Evolutionary conservation across 2,888 invertebrate genomes (phyloP).

Genomic region (Pammene aurita): DNA sequence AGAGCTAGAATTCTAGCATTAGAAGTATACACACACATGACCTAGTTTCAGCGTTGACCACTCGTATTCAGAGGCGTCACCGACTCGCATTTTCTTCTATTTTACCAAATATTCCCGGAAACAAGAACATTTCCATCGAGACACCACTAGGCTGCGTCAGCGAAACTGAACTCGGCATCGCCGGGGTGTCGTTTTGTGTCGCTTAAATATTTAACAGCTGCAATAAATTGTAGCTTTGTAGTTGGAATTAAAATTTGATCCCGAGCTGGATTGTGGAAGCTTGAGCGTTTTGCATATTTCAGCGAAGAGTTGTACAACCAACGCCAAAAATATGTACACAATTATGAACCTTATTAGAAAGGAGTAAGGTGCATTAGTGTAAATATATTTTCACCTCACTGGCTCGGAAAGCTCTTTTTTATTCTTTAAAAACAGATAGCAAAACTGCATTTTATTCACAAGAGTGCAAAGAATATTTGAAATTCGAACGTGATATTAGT

Average conservation of each 20-base stretch:
- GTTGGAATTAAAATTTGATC: constrained; percentile 27
- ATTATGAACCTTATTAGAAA: too few relatives aligned
- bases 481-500: too few relatives aligned
- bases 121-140: neutral
- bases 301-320: neutral
- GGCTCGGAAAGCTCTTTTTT: too few relatives aligned
- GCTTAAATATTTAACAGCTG: constrained; percentile 27
- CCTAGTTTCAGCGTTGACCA: too few relatives aligned
- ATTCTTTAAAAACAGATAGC: too few relatives aligned
- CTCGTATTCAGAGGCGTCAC: neutral
- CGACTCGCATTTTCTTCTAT: neutral
- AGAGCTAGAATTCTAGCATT: too few relatives aligned
- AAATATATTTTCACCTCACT: too few relatives aligned
- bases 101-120: neutral
- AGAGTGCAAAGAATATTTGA: too few relatives aligned
- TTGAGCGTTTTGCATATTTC: constrained; percentile 15
- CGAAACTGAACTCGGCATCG: constrained; percentile 7
- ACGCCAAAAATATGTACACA: neutral
- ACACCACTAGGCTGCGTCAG: constrained; percentile 15
- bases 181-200: constrained; percentile 21
- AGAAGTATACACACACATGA: too few relatives aligned
- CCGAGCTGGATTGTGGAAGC: constrained; percentile 4
- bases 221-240: constrained; percentile 23
- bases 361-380: too few relatives aligned
- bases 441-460: too few relatives aligned